A percentile compares a stretch with the other conserved stretches of the same genome.
Conservation (phyloP, 2,797 vertebrate species). For the Phyllotis vaccarum region DNA sequence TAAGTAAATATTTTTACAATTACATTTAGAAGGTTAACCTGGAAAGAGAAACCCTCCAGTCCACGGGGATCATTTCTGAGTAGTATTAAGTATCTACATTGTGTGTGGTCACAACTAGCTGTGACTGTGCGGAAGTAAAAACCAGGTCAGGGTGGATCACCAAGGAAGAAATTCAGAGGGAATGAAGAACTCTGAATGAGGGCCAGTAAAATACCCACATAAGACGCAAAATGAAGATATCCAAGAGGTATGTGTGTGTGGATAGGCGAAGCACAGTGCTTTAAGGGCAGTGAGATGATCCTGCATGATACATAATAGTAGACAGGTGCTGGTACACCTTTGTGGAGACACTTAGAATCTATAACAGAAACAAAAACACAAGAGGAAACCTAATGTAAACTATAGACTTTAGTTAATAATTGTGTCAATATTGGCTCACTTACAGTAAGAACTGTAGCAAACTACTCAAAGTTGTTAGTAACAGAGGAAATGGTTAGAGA, state of each 20-base stretch:
- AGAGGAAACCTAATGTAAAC: neutral
- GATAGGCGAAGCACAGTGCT: neutral
- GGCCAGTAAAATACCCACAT: neutral
- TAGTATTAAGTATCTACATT: neutral
- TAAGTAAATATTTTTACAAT: constrained; percentile 68
- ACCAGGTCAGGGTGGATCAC: neutral
- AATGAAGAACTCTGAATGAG: neutral
- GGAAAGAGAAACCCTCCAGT: neutral
- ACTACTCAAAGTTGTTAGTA: neutral
- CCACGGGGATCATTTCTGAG: neutral
- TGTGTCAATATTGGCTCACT: neutral
- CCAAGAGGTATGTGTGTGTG: neutral
- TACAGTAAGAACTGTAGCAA: neutral
- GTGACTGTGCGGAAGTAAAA: neutral
- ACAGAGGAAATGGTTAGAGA: neutral
- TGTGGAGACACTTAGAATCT: neutral
- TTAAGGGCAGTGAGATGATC: neutral
- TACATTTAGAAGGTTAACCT: constrained; percentile 28
- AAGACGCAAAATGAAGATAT: neutral
- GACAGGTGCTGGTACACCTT: neutral
- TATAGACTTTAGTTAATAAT: neutral
- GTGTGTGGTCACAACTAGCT: neutral
- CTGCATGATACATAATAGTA: neutral
- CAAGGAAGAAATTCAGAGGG: neutral
- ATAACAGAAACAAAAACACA: neutral